Evolutionary conservation across 1,140 invertebrate genomes (phyloP).

Genomic region (Aphaenogaster ashmeadi): DNA sequence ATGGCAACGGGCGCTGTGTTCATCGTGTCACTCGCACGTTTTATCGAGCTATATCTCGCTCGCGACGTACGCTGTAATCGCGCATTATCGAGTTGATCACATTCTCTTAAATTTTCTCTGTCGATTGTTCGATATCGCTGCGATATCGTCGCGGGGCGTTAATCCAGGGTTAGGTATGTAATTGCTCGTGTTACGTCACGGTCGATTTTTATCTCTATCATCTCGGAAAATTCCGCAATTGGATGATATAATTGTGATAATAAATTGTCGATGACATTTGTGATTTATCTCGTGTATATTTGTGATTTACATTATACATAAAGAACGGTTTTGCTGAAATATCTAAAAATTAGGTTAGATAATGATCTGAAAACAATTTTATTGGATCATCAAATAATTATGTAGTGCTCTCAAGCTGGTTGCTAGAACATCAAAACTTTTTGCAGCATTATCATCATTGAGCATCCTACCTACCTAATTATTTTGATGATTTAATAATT

Average conservation of each 20-base stretch:
- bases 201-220: neutral
- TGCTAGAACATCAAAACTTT: too few species aligned
- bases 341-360: too few species aligned
- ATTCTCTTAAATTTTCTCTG: neutral
- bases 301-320: too few species aligned
- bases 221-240: neutral
- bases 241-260: neutral
- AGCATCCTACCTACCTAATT: too few species aligned
- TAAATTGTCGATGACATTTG: neutral
- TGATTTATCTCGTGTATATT: neutral
- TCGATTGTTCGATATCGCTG: neutral
- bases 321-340: too few species aligned
- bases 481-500: too few species aligned
- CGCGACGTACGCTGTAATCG: neutral
- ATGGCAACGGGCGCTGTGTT: conserved; percentile 2
- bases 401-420: too few species aligned
- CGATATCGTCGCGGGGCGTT: neutral
- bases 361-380: too few species aligned
- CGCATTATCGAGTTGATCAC: neutral
- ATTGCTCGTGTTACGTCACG: neutral
- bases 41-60: conserved; percentile 18
- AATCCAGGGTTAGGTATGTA: neutral
- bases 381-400: too few species aligned
- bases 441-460: too few species aligned
- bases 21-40: conserved; percentile 25